phyloP scores from a whole-genome alignment of 2,888 invertebrate genomes.

The Heteromurus nitidus region DNA sequence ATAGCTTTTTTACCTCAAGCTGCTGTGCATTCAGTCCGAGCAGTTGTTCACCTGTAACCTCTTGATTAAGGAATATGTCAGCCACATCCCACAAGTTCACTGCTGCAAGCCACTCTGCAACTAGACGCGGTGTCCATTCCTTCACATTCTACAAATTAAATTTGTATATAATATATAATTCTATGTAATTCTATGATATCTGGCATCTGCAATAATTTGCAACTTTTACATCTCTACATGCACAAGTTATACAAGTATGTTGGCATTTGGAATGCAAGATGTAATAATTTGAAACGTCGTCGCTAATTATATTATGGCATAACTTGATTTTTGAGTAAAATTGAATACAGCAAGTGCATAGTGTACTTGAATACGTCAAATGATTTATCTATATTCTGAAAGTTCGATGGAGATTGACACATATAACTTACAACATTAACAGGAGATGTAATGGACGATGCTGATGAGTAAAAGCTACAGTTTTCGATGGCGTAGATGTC shows the following conservation, averaged over 20 bases:
- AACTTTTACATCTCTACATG: background rate
- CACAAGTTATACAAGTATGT: too few species aligned
- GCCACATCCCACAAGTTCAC: conserved; percentile 84
- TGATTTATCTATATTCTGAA: too few species aligned
- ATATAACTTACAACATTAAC: conserved; percentile 46
- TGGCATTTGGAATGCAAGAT: too few species aligned
- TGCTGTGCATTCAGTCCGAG: conserved; percentile 81
- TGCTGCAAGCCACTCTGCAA: conserved; percentile 86
- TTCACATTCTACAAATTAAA: conserved; percentile 79
- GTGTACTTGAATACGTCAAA: too few species aligned
- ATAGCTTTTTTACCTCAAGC: conserved; percentile 79
- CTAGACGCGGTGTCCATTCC: conserved; percentile 83
- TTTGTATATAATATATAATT: too few species aligned
- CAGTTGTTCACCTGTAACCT: conserved; percentile 83
- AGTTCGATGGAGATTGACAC: too few species aligned
- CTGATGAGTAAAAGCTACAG: conserved; percentile 62
- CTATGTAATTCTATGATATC: too few species aligned
- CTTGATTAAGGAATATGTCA: conserved; percentile 83
- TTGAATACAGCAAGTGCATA: too few species aligned
- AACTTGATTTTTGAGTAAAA: too few species aligned
- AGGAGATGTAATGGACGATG: conserved; percentile 31
- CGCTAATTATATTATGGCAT: too few species aligned
- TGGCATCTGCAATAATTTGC: background rate
- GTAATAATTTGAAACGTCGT: too few species aligned
- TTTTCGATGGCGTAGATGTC: conserved; percentile 64